Conservation (phyloP, 2,113 vertebrate genomes). For the Orthonyx spaldingii region DNA sequence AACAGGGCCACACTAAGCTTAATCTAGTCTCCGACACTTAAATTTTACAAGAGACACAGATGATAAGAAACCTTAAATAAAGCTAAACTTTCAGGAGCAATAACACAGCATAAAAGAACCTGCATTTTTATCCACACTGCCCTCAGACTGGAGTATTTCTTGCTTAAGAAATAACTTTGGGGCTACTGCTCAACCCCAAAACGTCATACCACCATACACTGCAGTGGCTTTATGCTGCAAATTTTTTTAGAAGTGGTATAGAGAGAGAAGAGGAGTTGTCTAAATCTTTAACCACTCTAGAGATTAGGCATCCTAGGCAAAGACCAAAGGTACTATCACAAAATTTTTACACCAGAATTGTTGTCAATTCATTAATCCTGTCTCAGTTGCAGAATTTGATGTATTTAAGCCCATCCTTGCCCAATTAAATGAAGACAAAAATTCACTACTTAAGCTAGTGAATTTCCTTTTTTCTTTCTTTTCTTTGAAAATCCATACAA, state of each 20-base stretch:
- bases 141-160: not conserved
- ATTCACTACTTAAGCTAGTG: not conserved
- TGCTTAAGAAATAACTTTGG: not conserved
- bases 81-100: not conserved
- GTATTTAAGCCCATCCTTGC: not conserved
- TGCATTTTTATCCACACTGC: not conserved
- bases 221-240: not conserved
- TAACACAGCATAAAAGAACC: not conserved
- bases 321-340: not conserved
- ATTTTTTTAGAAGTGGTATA: not conserved
- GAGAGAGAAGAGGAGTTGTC: not conserved
- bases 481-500: not conserved
- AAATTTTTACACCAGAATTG: not conserved
- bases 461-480: not conserved
- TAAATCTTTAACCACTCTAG: not conserved
- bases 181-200: not conserved
- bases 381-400: not conserved
- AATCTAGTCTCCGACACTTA: not conserved
- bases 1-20: not conserved
- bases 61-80: not conserved
- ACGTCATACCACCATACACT: not conserved
- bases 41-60: not conserved
- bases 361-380: not conserved
- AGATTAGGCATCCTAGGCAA: not conserved
- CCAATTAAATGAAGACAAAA: not conserved